phyloP scores from a whole-genome alignment of 2,888 invertebrate genomes.

The Calameuta idolon region DNA sequence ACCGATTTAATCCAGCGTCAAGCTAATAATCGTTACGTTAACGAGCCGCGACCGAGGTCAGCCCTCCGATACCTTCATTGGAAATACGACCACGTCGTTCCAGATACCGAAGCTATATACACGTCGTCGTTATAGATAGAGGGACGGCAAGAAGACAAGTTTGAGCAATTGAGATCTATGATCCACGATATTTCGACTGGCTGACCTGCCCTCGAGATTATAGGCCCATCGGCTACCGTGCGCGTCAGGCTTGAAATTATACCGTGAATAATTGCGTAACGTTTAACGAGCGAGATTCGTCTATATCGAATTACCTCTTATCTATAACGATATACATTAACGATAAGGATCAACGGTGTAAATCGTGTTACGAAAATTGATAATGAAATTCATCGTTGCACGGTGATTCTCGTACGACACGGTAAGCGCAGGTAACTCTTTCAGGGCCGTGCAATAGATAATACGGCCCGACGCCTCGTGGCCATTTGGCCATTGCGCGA shows the following conservation, averaged over 20 bases:
- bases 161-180: background rate
- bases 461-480: background rate
- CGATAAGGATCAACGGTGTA: background rate
- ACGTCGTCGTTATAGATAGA: background rate
- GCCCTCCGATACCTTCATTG: background rate
- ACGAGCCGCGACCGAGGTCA: constrained; percentile 27
- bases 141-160: background rate
- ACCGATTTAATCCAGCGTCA: constrained; percentile 46
- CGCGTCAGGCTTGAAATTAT: background rate
- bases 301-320: background rate
- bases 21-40: constrained; percentile 39
- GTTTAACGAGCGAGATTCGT: background rate
- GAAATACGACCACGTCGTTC: background rate
- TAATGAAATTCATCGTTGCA: background rate
- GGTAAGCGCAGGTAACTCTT: background rate
- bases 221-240: background rate
- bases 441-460: background rate
- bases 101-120: background rate
- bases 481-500: too few relatives aligned
- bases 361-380: background rate
- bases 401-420: background rate
- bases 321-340: background rate
- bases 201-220: background rate
- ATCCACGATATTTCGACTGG: background rate
- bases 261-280: background rate